These are phyloP conservation scores for Hyperoplus lanceolatus DNA, from an alignment of 2,797 vertebrate genomes.

Conservation along the genomic window DNA sequence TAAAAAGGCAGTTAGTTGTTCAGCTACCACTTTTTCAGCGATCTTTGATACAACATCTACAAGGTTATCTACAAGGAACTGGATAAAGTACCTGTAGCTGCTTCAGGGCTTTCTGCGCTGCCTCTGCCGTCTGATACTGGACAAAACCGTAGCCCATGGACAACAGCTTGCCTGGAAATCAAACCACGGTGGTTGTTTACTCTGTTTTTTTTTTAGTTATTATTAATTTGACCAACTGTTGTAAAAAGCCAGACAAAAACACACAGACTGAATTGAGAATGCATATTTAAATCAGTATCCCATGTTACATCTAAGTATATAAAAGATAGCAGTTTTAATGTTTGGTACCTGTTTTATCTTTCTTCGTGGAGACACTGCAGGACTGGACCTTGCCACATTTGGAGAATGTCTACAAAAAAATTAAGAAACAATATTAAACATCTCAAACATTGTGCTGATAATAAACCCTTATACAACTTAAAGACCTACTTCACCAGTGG, in stretches of 20 bases:
- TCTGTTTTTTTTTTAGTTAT: not conserved
- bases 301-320: not conserved
- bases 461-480: not conserved
- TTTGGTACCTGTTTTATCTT: slow-evolving; percentile 90
- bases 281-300: too few species aligned
- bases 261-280: not conserved
- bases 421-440: slow-evolving; percentile 6
- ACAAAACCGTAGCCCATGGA: slow-evolving; percentile 99
- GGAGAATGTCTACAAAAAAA: slow-evolving; percentile 88
- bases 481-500: too few species aligned
- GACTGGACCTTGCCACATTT: slow-evolving; percentile 91
- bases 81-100: slow-evolving; percentile 89
- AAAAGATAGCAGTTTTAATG: not conserved
- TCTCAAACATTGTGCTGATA: not conserved
- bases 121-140: slow-evolving; percentile 91
- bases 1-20: too few species aligned
- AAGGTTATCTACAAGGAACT: not conserved
- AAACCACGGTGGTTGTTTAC: slow-evolving; percentile 2
- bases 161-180: slow-evolving; percentile 86
- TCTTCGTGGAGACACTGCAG: slow-evolving; percentile 95
- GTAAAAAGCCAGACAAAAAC: not conserved
- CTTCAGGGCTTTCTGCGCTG: slow-evolving; percentile 93
- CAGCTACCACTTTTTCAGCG: too few species aligned
- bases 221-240: not conserved
- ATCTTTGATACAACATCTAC: too few species aligned